These are phyloP conservation scores for Eptesicus fuscus DNA, from an alignment of 2,113 vertebrate species.

Conservation along the genomic window DNA sequence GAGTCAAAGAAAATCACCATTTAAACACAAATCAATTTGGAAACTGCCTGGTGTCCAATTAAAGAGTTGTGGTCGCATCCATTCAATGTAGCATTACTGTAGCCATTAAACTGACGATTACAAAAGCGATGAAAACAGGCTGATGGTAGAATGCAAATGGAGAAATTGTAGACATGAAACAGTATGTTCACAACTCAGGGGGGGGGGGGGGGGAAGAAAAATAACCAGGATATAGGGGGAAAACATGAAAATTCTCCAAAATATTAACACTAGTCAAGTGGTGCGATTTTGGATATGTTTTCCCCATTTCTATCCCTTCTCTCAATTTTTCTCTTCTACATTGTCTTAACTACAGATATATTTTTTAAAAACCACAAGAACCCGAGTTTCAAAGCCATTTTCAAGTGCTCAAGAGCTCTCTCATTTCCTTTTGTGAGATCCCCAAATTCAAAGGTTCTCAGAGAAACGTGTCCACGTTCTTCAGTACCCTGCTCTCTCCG, in stretches of 20 bases:
- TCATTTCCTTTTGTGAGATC: background rate
- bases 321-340: background rate
- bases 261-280: background rate
- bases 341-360: background rate
- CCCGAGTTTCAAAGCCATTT: background rate
- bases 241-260: background rate
- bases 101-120: background rate
- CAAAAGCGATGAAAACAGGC: background rate
- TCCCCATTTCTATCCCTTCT: background rate
- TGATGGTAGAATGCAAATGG: background rate
- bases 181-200: background rate
- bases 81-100: background rate
- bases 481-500: background rate
- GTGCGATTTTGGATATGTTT: background rate
- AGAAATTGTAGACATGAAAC: background rate
- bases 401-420: background rate
- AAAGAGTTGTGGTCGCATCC: background rate
- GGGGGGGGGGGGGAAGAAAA: background rate
- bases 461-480: background rate
- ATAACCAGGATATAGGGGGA: background rate
- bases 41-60: background rate
- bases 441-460: background rate
- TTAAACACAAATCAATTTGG: background rate
- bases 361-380: background rate
- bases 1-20: background rate